These are phyloP conservation scores for Contarinia nasturtii DNA, from an alignment of 1,140 invertebrate genomes.

Conservation along the genomic window DNA sequence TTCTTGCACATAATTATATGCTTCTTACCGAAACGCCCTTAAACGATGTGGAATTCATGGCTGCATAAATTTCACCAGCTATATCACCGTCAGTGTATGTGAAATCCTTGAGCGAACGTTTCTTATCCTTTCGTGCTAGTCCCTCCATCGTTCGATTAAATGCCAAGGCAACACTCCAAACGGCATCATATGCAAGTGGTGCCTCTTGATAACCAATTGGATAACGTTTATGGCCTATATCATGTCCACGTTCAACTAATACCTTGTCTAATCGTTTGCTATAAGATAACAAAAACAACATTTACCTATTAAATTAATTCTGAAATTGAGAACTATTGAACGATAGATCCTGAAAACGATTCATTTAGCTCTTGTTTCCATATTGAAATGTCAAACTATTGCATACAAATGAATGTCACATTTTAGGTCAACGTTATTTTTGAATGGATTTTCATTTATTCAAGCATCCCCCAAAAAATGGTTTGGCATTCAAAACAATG, in stretches of 20 bases:
- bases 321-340: background rate
- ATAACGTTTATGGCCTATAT: constrained; percentile 62
- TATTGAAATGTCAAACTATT: too few relatives aligned
- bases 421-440: too few relatives aligned
- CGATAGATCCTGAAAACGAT: too few relatives aligned
- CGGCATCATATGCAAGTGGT: constrained; percentile 94
- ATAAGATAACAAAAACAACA: constrained; percentile 10
- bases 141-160: constrained; percentile 92
- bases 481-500: too few relatives aligned
- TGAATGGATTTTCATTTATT: too few relatives aligned
- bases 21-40: constrained; percentile 85
- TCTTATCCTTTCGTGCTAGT: constrained; percentile 46
- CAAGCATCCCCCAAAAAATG: too few relatives aligned
- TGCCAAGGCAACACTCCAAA: constrained; percentile 93
- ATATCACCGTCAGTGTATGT: constrained; percentile 93
- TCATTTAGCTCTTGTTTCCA: too few relatives aligned
- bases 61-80: constrained; percentile 85
- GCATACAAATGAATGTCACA: too few relatives aligned
- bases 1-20: background rate
- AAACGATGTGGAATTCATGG: constrained; percentile 95
- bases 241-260: constrained; percentile 56
- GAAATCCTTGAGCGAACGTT: constrained; percentile 77
- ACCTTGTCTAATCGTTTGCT: constrained; percentile 62
- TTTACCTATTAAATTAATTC: background rate
- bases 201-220: constrained; percentile 95